Evolutionary conservation across 1,140 invertebrate species (phyloP).

Genomic region (Drosophila pallidifrons): DNA sequence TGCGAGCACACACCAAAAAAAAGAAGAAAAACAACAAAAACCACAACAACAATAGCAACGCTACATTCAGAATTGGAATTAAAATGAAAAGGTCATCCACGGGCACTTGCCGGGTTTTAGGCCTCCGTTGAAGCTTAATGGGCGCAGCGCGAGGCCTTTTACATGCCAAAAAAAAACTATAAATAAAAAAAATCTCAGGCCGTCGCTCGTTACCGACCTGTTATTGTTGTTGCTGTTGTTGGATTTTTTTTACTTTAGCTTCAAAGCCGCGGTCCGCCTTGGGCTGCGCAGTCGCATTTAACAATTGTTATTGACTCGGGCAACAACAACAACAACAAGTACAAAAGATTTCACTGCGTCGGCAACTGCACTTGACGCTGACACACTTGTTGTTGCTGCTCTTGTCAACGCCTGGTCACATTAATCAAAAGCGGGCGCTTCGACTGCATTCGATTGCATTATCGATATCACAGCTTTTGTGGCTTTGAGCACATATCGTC

Average conservation of each 20-base stretch:
- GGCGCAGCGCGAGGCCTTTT: conserved; percentile 60
- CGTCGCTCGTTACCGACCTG: conserved; percentile 40
- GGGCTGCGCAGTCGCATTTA: conserved; percentile 57
- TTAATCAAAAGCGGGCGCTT: conserved; percentile 43
- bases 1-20: conserved; percentile 42
- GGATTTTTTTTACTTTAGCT: conserved; percentile 43
- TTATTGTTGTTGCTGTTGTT: conserved; percentile 40
- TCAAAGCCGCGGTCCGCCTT: conserved; percentile 66
- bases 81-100: conserved; percentile 74
- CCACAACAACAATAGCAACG: conserved; percentile 37
- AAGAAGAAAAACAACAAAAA: conserved; percentile 26
- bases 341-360: conserved; percentile 63
- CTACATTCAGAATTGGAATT: conserved; percentile 64
- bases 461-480: conserved; percentile 42
- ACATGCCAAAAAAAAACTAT: conserved; percentile 46
- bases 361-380: conserved; percentile 57
- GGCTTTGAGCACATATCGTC: background rate
- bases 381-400: conserved; percentile 53
- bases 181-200: conserved; percentile 42
- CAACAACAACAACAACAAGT: conserved; percentile 28
- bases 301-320: conserved; percentile 52
- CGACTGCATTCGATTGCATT: conserved; percentile 43
- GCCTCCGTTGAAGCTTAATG: conserved; percentile 65
- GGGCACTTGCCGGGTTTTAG: conserved; percentile 64
- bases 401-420: conserved; percentile 52